Base-by-base conservation (phyloP, 1,140 invertebrate species). In the Phymorhynchus buccinoides region DNA sequence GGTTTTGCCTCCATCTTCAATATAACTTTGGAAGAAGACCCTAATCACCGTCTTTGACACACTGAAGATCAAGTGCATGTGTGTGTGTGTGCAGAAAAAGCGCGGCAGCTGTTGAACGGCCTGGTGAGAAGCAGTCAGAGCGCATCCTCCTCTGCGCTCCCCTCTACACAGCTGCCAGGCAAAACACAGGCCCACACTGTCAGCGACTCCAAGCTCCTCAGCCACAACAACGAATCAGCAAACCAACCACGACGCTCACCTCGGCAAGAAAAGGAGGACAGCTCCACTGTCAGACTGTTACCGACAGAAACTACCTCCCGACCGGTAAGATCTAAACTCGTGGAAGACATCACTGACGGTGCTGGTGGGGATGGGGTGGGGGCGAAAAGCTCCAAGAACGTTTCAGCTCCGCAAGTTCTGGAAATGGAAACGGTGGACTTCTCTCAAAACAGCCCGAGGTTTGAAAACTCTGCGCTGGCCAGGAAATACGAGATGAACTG, bases 331-430 rank as follows among this genome's bases (percentile, higher is more conserved):
- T 18, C 62, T 9, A 68, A 73, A 39, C 62, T 83, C 7, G 81
- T 83, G 62, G 81, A 83, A 66, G 81, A 83, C 39, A 66, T 83
- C 37, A 83, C 56, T n/a, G 77, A 75, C 77, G 52, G 77, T 56
- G 18, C 77, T 48, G 7, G 77, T 3, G 32, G 75, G 2, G 6
- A 42, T 41, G 77, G 48, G 6, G n/a, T 44, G 32, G 77, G 52
- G 32, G 41, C 52, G 22, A 39, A 75, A n/a, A 16, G 37, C 14
- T 75, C 41, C 73, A 75, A 16, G 32, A 27, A 71, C 3, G 32
- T 48, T 16, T 14, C 37, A 16, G 22, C 56, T 62, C 56, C 56
- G 22, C 56, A 62, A 27, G 56, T 62, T 62, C 22, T 83, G 81
- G 81, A 83, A 30, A 83, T n/a, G 6, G 81, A 83, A 42, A 39